Evolutionary conservation across 2,113 vertebrate genomes (phyloP).

Genomic region (Sceloporus undulatus): DNA sequence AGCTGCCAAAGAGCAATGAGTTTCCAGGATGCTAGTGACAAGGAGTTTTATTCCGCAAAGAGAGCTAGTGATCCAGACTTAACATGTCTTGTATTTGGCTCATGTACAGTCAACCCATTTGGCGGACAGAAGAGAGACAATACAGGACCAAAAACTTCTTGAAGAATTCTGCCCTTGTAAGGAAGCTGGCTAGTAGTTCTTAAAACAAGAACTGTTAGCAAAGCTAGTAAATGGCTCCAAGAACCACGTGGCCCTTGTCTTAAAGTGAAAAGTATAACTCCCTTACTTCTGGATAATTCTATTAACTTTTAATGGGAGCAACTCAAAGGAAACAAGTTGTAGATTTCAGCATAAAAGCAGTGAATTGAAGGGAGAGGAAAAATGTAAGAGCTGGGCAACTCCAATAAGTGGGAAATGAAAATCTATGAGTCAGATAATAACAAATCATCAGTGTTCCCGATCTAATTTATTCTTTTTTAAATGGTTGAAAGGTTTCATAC

Average conservation of each 20-base stretch:
- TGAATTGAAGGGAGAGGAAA: neutral
- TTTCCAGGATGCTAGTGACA: neutral
- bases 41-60: neutral
- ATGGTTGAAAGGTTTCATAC: neutral
- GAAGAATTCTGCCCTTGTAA: slow-evolving; percentile 32
- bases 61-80: slow-evolving; percentile 7
- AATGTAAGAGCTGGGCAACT: neutral
- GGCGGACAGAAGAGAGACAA: neutral
- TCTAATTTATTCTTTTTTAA: too few species aligned
- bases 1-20: neutral
- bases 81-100: neutral
- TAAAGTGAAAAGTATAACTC: neutral
- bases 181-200: neutral
- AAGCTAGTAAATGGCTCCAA: neutral
- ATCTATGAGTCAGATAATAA: neutral
- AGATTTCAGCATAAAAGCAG: neutral
- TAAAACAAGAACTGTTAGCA: neutral
- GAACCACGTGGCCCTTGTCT: neutral
- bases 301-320: neutral
- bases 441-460: neutral
- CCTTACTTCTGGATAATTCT: neutral
- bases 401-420: neutral
- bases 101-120: neutral
- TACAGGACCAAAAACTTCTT: neutral
- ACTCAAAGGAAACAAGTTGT: neutral